These are phyloP conservation scores for Coccyzus lansbergi DNA, from an alignment of 2,797 vertebrate genomes.

Conservation along the genomic window DNA sequence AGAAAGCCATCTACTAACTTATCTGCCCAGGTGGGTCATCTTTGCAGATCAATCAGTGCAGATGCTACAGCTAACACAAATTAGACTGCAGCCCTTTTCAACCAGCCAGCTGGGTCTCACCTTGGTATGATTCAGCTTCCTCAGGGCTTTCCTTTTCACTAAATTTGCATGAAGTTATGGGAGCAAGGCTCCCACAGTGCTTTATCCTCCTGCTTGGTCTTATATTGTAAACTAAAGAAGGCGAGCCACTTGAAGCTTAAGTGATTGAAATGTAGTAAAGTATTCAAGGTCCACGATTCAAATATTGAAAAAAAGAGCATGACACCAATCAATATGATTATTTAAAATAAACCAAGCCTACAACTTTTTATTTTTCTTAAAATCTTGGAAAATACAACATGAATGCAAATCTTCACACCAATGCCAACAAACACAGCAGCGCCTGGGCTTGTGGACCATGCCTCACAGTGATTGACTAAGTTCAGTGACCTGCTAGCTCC, in stretches of 20 bases:
- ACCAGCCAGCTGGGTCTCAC: neutral
- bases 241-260: neutral
- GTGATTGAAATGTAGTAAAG: neutral
- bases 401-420: neutral
- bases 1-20: neutral
- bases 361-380: neutral
- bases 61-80: neutral
- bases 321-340: rapidly evolving
- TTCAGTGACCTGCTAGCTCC: neutral
- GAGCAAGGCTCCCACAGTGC: neutral
- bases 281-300: neutral
- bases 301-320: neutral
- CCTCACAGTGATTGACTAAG: rapidly evolving
- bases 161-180: neutral
- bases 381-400: neutral
- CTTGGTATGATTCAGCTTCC: neutral
- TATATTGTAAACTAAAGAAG: neutral
- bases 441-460: rapidly evolving
- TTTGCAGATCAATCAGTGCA: neutral
- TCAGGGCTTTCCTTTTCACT: neutral
- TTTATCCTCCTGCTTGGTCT: neutral
- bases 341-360: no score
- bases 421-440: neutral
- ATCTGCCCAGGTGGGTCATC: neutral
- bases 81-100: neutral